Evolutionary conservation across 1,140 invertebrate species (phyloP), one percentile per base, ranked within the genome.

Genomic region (Drosophila ogumai): DNA sequence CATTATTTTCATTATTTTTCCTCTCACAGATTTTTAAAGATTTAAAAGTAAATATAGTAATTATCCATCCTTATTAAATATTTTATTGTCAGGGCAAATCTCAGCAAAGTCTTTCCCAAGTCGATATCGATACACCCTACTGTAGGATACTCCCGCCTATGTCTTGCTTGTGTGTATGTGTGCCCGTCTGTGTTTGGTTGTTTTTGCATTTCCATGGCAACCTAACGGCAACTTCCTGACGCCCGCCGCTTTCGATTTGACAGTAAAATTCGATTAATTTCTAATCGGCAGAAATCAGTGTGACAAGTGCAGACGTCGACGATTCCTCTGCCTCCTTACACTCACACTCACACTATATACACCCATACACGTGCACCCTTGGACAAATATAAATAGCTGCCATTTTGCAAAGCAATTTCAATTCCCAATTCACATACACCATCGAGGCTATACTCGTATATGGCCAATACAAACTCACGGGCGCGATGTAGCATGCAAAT

Each of bases 221-320:
- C 81, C 69, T 79, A 90, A 81, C 56, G 69, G 56, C 59, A 59
- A 73, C 69, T 73, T 73, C 69, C 69, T 73, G 69, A 72, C 69
- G 69, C 73, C 75, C 75, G 65, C 68, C 66, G 85, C 66, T 80
- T 79, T 75, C 86, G 86, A 90, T 90, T 90, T 90, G 81, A 90
- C 85, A 90, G 86, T 75, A 79, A 90, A 90, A 90, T 90, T 90
- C 85, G 85, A 90, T 90, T 90, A 90, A 90, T 90, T 90, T 85
- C 86, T 90, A 90, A 90, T 90, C 85, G 88, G 86, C 76, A 82
- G 72, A 79, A 75, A 90, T 90, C 86, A 81, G 78, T 80, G 64
- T 75, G 85, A 85, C 85, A 90, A 90, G 81, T 79, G 81, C 86
- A 85, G 66, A 79, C 64, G 72, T 71, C 50, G 19, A 15, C 13